These are phyloP conservation scores for Lepisosteus osseus DNA, from an alignment of 2,113 vertebrate species.

Conservation along the genomic window DNA sequence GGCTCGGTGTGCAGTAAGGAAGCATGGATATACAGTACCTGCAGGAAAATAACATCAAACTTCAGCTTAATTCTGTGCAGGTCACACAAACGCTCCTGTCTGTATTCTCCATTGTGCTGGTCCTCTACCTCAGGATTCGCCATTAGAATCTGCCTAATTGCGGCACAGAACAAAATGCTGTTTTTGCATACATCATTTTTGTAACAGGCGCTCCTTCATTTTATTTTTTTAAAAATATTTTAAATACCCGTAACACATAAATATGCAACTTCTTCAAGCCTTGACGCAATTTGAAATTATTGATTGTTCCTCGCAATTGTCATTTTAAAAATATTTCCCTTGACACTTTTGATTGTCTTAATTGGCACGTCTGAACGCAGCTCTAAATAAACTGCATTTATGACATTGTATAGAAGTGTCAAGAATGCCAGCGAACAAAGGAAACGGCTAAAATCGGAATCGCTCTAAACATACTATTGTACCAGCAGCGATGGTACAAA, in stretches of 20 bases:
- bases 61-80: no score
- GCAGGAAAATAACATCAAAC: no score
- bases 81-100: no score
- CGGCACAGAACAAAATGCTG: no score
- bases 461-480: conserved; percentile 44
- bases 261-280: no score
- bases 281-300: conserved; percentile 36
- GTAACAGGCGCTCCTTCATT: no score
- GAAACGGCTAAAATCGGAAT: conserved; percentile 58
- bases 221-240: no score
- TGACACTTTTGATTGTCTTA: conserved; percentile 64
- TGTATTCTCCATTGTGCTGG: no score
- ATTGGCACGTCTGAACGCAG: conserved; percentile 63
- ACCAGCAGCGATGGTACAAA: conserved; percentile 31
- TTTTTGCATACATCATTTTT: no score
- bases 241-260: no score
- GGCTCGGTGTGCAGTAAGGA: conserved; percentile 10
- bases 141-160: no score
- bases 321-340: conserved; percentile 18
- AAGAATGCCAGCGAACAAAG: conserved; percentile 68
- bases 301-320: conserved; percentile 24
- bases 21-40: not conserved
- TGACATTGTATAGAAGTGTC: conserved; percentile 69
- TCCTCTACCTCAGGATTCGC: no score
- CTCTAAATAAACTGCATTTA: conserved; percentile 45